Percentiles rank a stretch among this genome's conserved stretches.
These are phyloP conservation scores for Leptinotarsa texana DNA, from an alignment of 1,140 invertebrate species.

Conservation along the genomic window DNA sequence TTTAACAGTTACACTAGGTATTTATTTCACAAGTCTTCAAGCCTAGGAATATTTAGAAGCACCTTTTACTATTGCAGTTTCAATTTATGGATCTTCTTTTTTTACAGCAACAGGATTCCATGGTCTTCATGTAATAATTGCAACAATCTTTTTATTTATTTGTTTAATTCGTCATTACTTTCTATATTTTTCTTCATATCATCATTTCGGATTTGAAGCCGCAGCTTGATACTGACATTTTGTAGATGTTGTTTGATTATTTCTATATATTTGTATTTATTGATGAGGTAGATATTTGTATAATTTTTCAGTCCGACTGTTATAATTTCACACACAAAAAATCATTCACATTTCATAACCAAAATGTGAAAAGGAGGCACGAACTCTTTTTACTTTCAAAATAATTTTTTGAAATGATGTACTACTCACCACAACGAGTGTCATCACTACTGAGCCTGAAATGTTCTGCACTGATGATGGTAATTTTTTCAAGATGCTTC, in stretches of 20 bases:
- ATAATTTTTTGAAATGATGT: no score
- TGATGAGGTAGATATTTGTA: conserved; percentile 69
- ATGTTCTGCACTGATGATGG: no score
- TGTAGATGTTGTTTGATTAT: conserved; percentile 75
- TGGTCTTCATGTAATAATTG: conserved; percentile 73
- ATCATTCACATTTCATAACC: no score
- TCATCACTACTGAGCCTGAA: no score
- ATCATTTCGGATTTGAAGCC: conserved; percentile 73
- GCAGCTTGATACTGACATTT: conserved; percentile 76
- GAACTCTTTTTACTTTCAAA: no score
- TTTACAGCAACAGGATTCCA: conserved; percentile 75
- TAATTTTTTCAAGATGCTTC: no score
- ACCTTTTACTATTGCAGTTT: conserved; percentile 63
- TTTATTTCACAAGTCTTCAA: conserved; percentile 58
- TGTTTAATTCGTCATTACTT: conserved; percentile 60
- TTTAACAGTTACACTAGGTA: conserved; percentile 60
- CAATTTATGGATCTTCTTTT: conserved; percentile 69
- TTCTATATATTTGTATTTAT: conserved; percentile 69
- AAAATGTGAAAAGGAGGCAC: no score
- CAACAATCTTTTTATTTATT: conserved; percentile 65
- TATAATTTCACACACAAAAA: no score
- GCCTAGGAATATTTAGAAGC: conserved; percentile 57
- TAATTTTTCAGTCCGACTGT: conserved; percentile 45
- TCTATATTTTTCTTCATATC: conserved; percentile 62
- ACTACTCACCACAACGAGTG: no score